Evolutionary conservation across 2,797 vertebrate species (phyloP).

Genomic region (Pseudochromis fuscus): DNA sequence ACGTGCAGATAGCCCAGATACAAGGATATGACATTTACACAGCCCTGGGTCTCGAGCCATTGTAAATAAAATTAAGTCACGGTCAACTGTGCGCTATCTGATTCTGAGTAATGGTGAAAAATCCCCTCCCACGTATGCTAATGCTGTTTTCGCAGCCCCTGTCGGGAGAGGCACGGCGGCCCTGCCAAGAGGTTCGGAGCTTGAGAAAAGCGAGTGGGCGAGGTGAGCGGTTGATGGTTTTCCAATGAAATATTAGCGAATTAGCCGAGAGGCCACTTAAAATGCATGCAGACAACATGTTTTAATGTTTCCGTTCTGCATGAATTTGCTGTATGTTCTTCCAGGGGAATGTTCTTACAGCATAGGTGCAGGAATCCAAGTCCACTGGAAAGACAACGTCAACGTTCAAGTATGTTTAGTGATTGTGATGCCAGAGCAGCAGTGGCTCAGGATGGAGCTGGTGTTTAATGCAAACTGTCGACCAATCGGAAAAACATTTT

Average conservation of each 20-base stretch:
- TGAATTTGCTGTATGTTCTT: slow-evolving; percentile 9
- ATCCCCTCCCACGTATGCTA: slow-evolving; percentile 76
- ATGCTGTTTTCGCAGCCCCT: slow-evolving; percentile 72
- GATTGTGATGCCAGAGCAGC: background rate
- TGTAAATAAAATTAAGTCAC: slow-evolving; percentile 80
- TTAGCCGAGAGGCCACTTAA: slow-evolving; percentile 43
- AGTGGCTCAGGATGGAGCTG: background rate
- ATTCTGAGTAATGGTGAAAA: slow-evolving; percentile 75
- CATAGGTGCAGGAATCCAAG: background rate
- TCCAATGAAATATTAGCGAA: slow-evolving; percentile 48
- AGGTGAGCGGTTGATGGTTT: slow-evolving; percentile 46
- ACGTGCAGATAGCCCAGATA: slow-evolving; percentile 69
- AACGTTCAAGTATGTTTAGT: background rate
- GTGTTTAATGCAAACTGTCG: too few species aligned
- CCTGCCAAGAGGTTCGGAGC: slow-evolving; percentile 68
- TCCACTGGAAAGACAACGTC: slow-evolving; percentile 1
- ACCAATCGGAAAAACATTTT: too few species aligned
- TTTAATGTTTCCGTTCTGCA: slow-evolving; percentile 23
- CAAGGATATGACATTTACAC: slow-evolving; percentile 54
- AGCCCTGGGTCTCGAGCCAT: slow-evolving; percentile 70
- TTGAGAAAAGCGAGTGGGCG: slow-evolving; percentile 67
- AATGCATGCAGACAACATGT: slow-evolving; percentile 30
- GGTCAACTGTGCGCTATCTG: slow-evolving; percentile 75
- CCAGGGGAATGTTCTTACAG: slow-evolving; percentile 5
- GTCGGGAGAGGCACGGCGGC: slow-evolving; percentile 62